A percentile compares a stretch with the other conserved stretches of the same genome.
These are phyloP conservation scores for Aspidiotus destructor DNA, from an alignment of 2,888 invertebrate genomes.

Conservation along the genomic window DNA sequence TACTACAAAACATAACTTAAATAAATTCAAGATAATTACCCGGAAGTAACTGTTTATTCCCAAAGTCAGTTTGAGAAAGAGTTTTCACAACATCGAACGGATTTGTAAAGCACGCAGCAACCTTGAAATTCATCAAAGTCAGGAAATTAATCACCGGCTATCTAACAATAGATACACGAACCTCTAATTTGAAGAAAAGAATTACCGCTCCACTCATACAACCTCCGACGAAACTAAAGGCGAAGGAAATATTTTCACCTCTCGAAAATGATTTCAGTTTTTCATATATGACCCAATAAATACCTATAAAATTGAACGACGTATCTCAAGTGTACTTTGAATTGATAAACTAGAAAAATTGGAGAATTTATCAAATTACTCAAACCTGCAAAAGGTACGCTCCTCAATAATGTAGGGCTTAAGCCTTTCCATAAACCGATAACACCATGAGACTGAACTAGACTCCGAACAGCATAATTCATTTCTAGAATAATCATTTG, in stretches of 20 bases:
- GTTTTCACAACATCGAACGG: constrained; percentile 99
- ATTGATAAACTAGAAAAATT: too few relatives aligned
- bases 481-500: constrained; percentile 46
- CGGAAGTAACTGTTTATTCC: constrained; percentile 66
- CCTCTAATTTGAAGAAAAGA: constrained; percentile 12
- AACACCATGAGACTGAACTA: constrained; percentile 57
- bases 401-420: constrained; percentile 76
- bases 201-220: constrained; percentile 68
- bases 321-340: constrained; percentile 41
- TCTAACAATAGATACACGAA: neutral
- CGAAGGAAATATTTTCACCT: constrained; percentile 54
- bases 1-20: too few relatives aligned
- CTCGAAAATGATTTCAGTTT: constrained; percentile 55
- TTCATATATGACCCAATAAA: constrained; percentile 90
- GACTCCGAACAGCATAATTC: constrained; percentile 49
- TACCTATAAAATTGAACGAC: constrained; percentile 52
- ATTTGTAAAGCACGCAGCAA: constrained; percentile 81
- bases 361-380: too few relatives aligned
- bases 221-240: constrained; percentile 68
- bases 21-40: constrained; percentile 45
- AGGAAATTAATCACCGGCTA: neutral
- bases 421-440: constrained; percentile 80
- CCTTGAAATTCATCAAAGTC: constrained; percentile 46
- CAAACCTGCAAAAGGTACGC: constrained; percentile 82
- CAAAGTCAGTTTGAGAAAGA: constrained; percentile 86